Evolutionary conservation across 2,888 invertebrate genomes (phyloP), one percentile per base, ranked within the genome.

Genomic region (Orgyia antiqua): DNA sequence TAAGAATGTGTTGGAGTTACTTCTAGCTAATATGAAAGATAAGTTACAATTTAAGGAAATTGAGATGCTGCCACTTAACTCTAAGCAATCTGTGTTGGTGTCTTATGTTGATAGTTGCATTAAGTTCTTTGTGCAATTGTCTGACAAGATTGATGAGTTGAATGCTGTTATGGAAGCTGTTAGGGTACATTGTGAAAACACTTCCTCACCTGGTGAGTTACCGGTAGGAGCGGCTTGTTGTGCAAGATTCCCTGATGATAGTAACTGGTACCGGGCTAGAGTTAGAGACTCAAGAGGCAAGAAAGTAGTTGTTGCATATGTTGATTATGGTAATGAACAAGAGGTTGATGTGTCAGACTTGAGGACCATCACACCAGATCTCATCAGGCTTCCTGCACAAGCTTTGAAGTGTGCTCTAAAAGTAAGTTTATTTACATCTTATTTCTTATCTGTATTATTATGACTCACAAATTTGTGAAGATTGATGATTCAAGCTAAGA

Each of bases 271-370:
- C 70, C 88, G 99, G 45, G 98, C 96, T 0, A 89, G 90, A 61
- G 89, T 98, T 5, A 86, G 91, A 40, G 89, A 89, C 21, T 75
- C 91, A 3, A 87, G 87, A 17, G 86, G 82, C 1, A 84, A 84
- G 3, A 89, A 89, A 39, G 88, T 91, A 1, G 78, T 89, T 32
- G 93, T 99, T 1, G 87, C 92, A 2, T 99, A 96, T 77, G 92
- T 99, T 9, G 99, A 99, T 80, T 99, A 94, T 79, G 99, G 99
- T 4, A 98, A 98, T 75, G 93, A 94, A 58, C 97, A 96, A 64
- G 88, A 88, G n/a, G 90, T 96, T 1, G 70, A 87, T 4, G 66
- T 86, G 1, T 76, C 86, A 7, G 75, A 89, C 19, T 69, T 94
- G 13, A 89, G 91, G 37, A 79, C 86, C 11, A 92, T 94, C 12